Conservation (phyloP, 2,888 invertebrate genomes). For the Lepetodrilus schrolli region DNA sequence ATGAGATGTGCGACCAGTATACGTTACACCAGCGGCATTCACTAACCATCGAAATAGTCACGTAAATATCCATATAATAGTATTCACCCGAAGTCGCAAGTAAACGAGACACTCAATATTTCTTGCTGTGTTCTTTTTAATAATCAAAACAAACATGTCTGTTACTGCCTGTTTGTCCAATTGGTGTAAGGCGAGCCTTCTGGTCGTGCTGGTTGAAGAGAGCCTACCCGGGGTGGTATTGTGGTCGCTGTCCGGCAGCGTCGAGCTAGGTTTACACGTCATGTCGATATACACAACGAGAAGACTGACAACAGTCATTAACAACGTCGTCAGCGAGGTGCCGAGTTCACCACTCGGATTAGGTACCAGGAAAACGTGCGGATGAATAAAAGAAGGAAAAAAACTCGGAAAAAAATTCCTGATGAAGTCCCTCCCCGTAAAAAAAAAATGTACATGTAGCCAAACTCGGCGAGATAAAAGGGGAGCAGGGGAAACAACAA, state of each 20-base stretch:
- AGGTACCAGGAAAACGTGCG: background rate
- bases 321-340: background rate
- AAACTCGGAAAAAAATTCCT: background rate
- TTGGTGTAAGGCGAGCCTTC: background rate
- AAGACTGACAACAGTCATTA: background rate
- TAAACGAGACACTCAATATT: too few species aligned
- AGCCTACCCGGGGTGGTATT: background rate
- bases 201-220: background rate
- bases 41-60: too few species aligned
- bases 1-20: too few species aligned
- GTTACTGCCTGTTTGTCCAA: background rate
- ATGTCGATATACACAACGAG: background rate
- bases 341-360: background rate
- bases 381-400: background rate
- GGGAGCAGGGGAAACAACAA: background rate
- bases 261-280: background rate
- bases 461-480: slow-evolving; percentile 21
- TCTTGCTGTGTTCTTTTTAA: background rate
- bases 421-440: background rate
- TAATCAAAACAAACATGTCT: background rate
- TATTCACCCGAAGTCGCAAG: too few species aligned
- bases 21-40: too few species aligned
- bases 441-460: background rate
- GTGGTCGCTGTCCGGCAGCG: background rate
- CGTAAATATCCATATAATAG: too few species aligned